Conservation (phyloP, 1,140 invertebrate species). For the Drosophila paulistorum region DNA sequence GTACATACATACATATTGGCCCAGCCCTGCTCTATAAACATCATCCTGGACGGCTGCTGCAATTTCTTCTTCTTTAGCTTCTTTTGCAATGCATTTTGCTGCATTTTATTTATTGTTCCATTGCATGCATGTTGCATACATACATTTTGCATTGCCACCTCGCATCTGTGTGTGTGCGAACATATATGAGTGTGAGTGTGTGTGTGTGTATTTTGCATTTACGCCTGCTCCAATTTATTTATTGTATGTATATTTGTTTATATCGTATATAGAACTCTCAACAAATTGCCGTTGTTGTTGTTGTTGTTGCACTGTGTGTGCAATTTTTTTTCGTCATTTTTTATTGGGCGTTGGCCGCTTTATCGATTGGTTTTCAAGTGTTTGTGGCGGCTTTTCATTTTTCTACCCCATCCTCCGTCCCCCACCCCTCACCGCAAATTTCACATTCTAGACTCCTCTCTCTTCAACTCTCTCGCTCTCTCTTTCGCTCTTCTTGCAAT, state of each 20-base stretch:
- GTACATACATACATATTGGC: background rate
- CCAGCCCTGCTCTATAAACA: slow-evolving; percentile 35
- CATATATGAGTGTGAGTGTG: slow-evolving; percentile 12
- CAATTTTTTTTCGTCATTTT: slow-evolving; percentile 57
- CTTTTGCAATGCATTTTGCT: slow-evolving; percentile 68
- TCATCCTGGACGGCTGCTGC: slow-evolving; percentile 30
- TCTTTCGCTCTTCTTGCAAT: slow-evolving; percentile 24
- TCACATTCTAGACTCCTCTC: background rate
- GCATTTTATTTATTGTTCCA: slow-evolving; percentile 67
- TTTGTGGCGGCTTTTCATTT: slow-evolving; percentile 40
- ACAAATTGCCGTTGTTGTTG: slow-evolving; percentile 72
- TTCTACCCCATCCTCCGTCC: slow-evolving; percentile 5
- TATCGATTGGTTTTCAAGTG: slow-evolving; percentile 72
- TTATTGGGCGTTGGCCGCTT: slow-evolving; percentile 79
- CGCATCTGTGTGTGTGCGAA: slow-evolving; percentile 9
- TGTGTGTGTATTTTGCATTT: slow-evolving; percentile 69
- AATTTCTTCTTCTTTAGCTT: slow-evolving; percentile 56
- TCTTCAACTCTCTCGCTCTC: background rate
- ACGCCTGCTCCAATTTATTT: slow-evolving; percentile 81
- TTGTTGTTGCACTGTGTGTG: slow-evolving; percentile 15
- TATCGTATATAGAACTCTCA: slow-evolving; percentile 77
- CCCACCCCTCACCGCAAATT: background rate
- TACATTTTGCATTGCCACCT: slow-evolving; percentile 58
- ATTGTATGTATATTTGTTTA: slow-evolving; percentile 80
- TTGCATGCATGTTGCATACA: slow-evolving; percentile 56